phyloP scores from a whole-genome alignment of 2,888 invertebrate species.

The Latrodectus hesperus region DNA sequence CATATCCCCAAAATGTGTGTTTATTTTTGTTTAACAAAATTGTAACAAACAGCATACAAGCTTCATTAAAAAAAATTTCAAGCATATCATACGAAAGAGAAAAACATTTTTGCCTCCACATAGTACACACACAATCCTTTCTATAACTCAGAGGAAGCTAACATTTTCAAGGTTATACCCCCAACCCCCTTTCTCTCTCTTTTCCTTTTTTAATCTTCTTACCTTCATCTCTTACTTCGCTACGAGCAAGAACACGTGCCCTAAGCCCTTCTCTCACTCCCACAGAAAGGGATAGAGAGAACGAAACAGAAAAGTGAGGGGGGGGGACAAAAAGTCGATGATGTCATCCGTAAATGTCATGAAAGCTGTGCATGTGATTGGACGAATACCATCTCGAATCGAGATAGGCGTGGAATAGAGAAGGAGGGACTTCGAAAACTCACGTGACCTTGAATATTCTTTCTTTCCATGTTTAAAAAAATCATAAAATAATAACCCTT shows the following conservation, averaged over 20 bases:
- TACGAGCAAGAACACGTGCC: slow-evolving; percentile 58
- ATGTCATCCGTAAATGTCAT: slow-evolving; percentile 66
- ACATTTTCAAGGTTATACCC: slow-evolving; percentile 60
- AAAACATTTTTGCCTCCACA: not conserved
- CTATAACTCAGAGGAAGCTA: slow-evolving; percentile 32
- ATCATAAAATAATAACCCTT: slow-evolving; percentile 51
- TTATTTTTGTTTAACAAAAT: too few relatives aligned
- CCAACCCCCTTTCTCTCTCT: slow-evolving; percentile 3
- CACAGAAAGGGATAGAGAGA: slow-evolving; percentile 26
- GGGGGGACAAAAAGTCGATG: slow-evolving; percentile 48
- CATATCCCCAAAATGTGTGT: too few relatives aligned
- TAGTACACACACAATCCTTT: slow-evolving; percentile 30
- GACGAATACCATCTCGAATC: slow-evolving; percentile 61
- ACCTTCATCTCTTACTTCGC: slow-evolving; percentile 33
- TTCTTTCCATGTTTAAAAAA: slow-evolving; percentile 46
- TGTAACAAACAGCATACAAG: not conserved
- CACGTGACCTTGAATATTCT: slow-evolving; percentile 68
- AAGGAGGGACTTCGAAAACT: slow-evolving; percentile 52
- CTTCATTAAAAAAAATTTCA: not conserved
- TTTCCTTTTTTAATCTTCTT: slow-evolving; percentile 39
- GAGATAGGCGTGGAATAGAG: slow-evolving; percentile 66
- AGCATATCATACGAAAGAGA: not conserved
- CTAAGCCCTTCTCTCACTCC: slow-evolving; percentile 40
- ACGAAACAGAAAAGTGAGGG: slow-evolving; percentile 4
- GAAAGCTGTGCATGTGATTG: slow-evolving; percentile 39